Base-by-base conservation (phyloP, 2,888 invertebrate genomes). In the Temnothorax rugatulus region DNA sequence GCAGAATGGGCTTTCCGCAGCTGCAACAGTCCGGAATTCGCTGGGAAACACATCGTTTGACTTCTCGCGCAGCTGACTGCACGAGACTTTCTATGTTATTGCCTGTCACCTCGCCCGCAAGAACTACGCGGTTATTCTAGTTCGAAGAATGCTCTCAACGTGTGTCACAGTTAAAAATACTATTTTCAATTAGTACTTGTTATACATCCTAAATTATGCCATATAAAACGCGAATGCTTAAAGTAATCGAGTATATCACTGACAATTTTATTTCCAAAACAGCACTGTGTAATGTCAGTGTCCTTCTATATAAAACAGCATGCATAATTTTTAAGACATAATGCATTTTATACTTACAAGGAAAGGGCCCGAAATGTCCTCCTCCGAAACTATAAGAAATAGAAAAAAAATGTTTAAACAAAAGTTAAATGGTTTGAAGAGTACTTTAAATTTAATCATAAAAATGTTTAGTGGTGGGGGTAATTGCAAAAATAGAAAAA, bases 21-120 rank as follows among this genome's bases (percentile, higher is more conserved):
- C 64, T 84, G 83, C 85, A 84, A 84, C 82, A 79, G 63, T 44
- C 66, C 38, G 66, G 81, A 87, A 85, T 88, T 82, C 71, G 73
- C 84, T 69, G 57, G 77, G 52, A 41, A 81, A 73, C 71, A 73
- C 69, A 61, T 64, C 77, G 82, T 77, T 77, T 81, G 75, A 76
- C 76, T 61, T 71, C 82, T 64, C 81, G 63, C 57, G 61, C 64
- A 66, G 68, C 63, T 87, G 52, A 50, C 79, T 47, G 59, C 52
- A 69, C 77, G 50, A 25, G 84, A 76, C 18, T 61, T 63, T 82
- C 44, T 75, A 74, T 66, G 38, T 52, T 52, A 61, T 83, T 82
- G 52, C 74, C 61, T 66, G 71, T 81, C 71, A 71, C 11, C 25
- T 66, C n/a, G 54, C 18, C 54, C 47, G 3, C 57, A 47, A 69